A percentile compares a stretch with the other conserved stretches of the same genome.
phyloP scores from a whole-genome alignment of 2,113 vertebrate species.

The Pseudopipra pipra region DNA sequence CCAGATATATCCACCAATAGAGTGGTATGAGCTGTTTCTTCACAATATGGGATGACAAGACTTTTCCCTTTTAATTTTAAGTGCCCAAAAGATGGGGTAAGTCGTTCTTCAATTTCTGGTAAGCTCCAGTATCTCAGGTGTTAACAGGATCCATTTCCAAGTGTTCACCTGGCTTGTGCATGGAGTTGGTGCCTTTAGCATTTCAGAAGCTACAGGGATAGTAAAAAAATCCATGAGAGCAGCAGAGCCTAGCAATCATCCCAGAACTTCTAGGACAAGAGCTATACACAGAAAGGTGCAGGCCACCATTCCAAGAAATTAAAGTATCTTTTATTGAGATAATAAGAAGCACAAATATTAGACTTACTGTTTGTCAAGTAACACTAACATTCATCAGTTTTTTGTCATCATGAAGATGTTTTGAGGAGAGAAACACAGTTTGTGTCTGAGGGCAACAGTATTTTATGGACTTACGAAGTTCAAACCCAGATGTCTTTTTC shows the following conservation, averaged over 20 bases:
- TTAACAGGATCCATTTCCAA: not conserved
- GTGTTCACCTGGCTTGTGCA: not conserved
- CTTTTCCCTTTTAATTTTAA: not conserved
- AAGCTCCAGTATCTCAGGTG: not conserved
- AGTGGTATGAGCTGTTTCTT: not conserved
- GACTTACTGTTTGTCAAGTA: not conserved
- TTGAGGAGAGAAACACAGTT: accelerated
- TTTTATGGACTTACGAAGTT: not conserved
- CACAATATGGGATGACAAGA: not conserved
- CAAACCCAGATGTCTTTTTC: not conserved
- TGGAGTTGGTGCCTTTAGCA: not conserved
- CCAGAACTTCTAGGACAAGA: not conserved
- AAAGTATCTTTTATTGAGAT: not conserved
- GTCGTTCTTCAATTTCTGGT: not conserved
- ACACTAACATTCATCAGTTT: not conserved
- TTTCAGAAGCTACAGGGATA: not conserved
- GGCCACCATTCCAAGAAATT: not conserved
- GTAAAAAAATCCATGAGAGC: not conserved
- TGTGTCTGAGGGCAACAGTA: not conserved
- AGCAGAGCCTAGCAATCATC: not conserved
- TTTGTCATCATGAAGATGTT: not conserved
- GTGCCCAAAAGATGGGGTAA: not conserved
- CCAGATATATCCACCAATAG: not conserved
- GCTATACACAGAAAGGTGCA: not conserved
- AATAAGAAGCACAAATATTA: not conserved